phyloP scores from a whole-genome alignment of 2,888 invertebrate genomes.

The Scrobipalpa atriplicella region DNA sequence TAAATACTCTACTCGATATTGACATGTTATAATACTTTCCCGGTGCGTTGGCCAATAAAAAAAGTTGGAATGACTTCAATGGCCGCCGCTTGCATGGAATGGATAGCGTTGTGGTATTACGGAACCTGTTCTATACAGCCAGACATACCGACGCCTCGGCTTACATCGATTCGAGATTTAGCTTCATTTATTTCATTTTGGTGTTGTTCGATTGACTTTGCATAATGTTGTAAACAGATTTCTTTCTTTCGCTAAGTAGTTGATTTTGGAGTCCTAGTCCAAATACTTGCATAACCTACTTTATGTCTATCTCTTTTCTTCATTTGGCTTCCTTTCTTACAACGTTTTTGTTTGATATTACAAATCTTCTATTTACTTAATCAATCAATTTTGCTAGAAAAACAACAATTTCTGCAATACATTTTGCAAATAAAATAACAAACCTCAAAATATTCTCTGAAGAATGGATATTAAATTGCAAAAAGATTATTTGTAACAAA shows the following conservation, averaged over 20 bases:
- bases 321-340: too few relatives aligned
- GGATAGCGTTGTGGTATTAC: conserved; percentile 35
- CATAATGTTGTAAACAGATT: not conserved
- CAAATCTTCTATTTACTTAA: too few relatives aligned
- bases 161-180: conserved; percentile 1
- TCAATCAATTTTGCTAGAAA: too few relatives aligned
- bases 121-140: conserved; percentile 47
- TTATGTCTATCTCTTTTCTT: too few relatives aligned
- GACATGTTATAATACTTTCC: conserved; percentile 28
- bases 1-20: conserved; percentile 22
- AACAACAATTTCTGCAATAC: too few relatives aligned
- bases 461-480: too few relatives aligned
- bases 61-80: conserved; percentile 50
- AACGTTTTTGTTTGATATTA: too few relatives aligned
- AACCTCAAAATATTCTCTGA: too few relatives aligned
- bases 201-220: not conserved
- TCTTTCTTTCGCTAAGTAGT: not conserved
- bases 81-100: conserved; percentile 40
- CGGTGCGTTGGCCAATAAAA: conserved; percentile 23
- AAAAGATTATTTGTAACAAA: too few relatives aligned
- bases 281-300: too few relatives aligned
- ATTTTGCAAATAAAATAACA: too few relatives aligned
- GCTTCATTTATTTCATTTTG: not conserved
- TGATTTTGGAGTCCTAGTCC: too few relatives aligned
- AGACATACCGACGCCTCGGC: conserved; percentile 51